phyloP scores from a whole-genome alignment of 1,140 invertebrate genomes.

The Pogonus chalceus region DNA sequence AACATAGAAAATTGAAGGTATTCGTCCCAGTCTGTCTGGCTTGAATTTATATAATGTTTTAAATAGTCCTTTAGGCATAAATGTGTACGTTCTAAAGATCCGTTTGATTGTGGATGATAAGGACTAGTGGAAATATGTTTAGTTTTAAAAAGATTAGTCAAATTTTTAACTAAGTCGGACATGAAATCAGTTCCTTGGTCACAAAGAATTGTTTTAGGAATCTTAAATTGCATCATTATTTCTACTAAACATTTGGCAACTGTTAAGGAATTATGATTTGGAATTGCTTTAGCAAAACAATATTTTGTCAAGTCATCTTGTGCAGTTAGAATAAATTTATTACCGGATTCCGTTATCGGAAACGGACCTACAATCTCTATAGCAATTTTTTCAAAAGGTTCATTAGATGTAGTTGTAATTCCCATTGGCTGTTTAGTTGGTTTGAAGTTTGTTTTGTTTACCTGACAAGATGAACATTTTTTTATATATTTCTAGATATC shows the following conservation, averaged over 20 bases:
- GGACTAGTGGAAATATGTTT: background rate
- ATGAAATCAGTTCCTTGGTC: background rate
- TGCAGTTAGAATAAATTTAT: constrained; percentile 25
- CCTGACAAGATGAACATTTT: constrained; percentile 28
- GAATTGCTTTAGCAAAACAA: constrained; percentile 25
- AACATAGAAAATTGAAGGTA: no score
- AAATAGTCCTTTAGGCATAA: background rate
- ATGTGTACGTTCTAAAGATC: constrained; percentile 2
- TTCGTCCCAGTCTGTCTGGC: no score
- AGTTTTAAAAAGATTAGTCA: background rate
- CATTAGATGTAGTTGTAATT: constrained; percentile 23
- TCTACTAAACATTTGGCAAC: constrained; percentile 23
- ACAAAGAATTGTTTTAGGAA: no score
- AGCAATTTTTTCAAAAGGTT: constrained; percentile 12
- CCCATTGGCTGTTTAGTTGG: constrained; percentile 20
- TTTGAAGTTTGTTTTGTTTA: constrained; percentile 25
- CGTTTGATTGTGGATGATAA: constrained; percentile 8
- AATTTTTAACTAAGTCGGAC: background rate
- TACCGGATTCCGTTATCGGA: constrained; percentile 9
- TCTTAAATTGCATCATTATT: no score
- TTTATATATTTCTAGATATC: constrained; percentile 26
- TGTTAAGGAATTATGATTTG: constrained; percentile 29
- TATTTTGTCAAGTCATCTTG: constrained; percentile 34
- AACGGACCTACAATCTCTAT: constrained; percentile 14
- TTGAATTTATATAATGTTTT: constrained; percentile 7